Evolutionary conservation across 2,888 invertebrate species (phyloP).

Genomic region (Seira ritae): DNA sequence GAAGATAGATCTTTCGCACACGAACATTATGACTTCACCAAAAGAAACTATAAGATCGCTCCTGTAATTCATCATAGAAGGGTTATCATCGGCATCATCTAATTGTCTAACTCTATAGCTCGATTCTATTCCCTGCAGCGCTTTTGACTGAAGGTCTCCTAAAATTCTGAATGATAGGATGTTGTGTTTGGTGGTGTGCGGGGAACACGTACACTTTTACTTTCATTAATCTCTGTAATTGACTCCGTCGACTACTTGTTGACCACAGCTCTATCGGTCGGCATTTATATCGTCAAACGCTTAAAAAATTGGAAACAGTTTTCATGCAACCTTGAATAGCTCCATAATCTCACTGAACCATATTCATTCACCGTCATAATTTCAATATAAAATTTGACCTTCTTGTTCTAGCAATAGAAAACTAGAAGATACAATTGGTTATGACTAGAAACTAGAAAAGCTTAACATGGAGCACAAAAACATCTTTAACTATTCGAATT

Average conservation of each 20-base stretch:
- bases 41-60: too few relatives aligned
- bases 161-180: background rate
- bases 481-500: background rate
- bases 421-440: too few relatives aligned
- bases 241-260: background rate
- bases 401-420: too few relatives aligned
- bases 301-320: background rate
- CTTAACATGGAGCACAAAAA: too few relatives aligned
- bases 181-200: too few relatives aligned
- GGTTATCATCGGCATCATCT: too few relatives aligned
- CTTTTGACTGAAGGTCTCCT: conserved; percentile 9
- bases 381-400: too few relatives aligned
- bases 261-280: background rate
- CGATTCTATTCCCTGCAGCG: background rate
- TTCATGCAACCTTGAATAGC: background rate
- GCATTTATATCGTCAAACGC: background rate
- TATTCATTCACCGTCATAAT: background rate
- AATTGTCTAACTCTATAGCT: too few relatives aligned
- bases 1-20: background rate
- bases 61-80: too few relatives aligned
- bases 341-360: background rate
- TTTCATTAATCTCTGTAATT: conserved; percentile 10
- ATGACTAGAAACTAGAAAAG: too few relatives aligned
- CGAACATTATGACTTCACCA: too few relatives aligned
- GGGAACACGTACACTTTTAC: background rate